A percentile compares a stretch with the other conserved stretches of the same genome.
Evolutionary conservation across 2,113 vertebrate genomes (phyloP).

Genomic region (Caretta caretta): DNA sequence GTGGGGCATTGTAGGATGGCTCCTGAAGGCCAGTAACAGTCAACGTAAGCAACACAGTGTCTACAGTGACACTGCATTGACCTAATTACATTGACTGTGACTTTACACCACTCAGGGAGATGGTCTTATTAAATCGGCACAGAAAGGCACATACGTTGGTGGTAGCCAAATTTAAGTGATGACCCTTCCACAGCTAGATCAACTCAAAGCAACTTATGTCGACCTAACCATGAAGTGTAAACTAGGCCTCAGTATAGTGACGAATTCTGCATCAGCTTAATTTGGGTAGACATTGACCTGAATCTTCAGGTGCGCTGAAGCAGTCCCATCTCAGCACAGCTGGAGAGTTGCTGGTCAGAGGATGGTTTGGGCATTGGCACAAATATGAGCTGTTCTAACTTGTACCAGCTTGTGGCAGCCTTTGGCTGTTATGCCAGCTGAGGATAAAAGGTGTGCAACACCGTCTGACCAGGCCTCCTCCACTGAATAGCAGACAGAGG

Average conservation of each 20-base stretch:
- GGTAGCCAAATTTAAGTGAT: background rate
- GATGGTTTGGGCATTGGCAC: background rate
- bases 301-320: background rate
- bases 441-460: fast-evolving
- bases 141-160: background rate
- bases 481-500: background rate
- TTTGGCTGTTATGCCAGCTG: background rate
- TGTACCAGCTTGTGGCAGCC: background rate
- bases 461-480: background rate
- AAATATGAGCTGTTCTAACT: background rate
- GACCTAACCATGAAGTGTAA: background rate
- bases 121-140: background rate
- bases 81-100: background rate
- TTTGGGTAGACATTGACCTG: fast-evolving
- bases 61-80: background rate
- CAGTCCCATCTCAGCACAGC: background rate
- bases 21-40: background rate
- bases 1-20: background rate
- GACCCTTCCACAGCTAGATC: background rate
- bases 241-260: background rate
- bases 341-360: background rate
- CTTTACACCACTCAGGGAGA: background rate
- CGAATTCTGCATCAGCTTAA: background rate
- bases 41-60: background rate
- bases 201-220: background rate